phyloP scores from a whole-genome alignment of 2,888 invertebrate species.

The Diplazon laetatorius region DNA sequence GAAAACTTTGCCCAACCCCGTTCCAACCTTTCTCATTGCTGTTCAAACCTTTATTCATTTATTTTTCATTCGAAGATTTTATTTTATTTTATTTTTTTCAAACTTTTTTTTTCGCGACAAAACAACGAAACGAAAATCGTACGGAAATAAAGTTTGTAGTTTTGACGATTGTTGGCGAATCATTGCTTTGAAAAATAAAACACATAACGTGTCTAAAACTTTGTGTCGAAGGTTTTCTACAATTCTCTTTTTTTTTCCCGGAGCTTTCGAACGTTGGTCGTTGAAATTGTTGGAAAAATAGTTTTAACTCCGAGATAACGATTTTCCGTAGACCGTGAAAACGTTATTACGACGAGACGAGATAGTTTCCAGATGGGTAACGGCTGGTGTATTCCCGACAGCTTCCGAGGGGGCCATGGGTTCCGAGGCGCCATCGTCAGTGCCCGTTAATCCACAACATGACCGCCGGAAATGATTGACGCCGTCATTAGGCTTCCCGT shows the following conservation, averaged over 20 bases:
- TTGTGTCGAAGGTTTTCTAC: not conserved
- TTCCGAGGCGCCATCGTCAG: slow-evolving; percentile 32
- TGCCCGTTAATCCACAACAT: slow-evolving; percentile 46
- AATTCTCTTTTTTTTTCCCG: too few relatives aligned
- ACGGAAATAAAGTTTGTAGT: not conserved
- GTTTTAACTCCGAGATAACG: not conserved
- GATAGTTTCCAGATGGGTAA: slow-evolving; percentile 48
- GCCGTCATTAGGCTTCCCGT: slow-evolving; percentile 61
- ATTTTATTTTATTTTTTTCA: slow-evolving; percentile 1
- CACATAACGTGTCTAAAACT: not conserved
- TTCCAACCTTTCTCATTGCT: too few relatives aligned
- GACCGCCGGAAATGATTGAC: slow-evolving; percentile 64
- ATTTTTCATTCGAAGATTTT: not conserved
- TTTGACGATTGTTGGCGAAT: slow-evolving; percentile 3
- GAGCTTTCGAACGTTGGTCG: too few relatives aligned
- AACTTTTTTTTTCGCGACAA: slow-evolving; percentile 13
- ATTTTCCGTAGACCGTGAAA: slow-evolving; percentile 21
- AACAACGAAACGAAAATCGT: not conserved
- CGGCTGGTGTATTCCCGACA: slow-evolving; percentile 39
- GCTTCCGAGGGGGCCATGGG: too few relatives aligned
- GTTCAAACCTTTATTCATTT: not conserved
- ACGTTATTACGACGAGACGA: not conserved
- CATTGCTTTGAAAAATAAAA: not conserved
- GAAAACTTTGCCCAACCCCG: slow-evolving; percentile 17
- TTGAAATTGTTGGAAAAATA: too few relatives aligned